These are phyloP conservation scores for Euplexia lucipara DNA, from an alignment of 2,888 invertebrate species.

Conservation along the genomic window DNA sequence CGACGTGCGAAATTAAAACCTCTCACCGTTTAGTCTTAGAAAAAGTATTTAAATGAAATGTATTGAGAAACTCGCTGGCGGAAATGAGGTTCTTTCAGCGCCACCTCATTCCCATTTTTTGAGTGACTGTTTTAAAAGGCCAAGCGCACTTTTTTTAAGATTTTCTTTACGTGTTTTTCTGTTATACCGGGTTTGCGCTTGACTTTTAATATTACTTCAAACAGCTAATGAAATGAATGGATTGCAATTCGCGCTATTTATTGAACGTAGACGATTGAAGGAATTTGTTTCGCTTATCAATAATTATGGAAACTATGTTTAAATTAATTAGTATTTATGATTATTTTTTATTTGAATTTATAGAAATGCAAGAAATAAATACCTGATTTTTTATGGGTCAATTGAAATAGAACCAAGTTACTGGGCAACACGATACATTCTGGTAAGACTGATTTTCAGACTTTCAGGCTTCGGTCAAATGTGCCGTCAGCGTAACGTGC, in stretches of 20 bases:
- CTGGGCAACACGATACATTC: no score
- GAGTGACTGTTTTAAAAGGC: slow-evolving; percentile 84
- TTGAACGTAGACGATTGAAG: slow-evolving; percentile 2
- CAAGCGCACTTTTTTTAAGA: slow-evolving; percentile 74
- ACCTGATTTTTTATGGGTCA: not conserved
- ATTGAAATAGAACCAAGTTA: no score
- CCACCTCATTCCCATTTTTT: slow-evolving; percentile 80
- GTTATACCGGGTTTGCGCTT: slow-evolving; percentile 42
- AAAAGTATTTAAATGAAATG: slow-evolving; percentile 89
- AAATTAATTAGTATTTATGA: slow-evolving; percentile 5
- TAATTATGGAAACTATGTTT: slow-evolving; percentile 8
- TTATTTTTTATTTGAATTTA: not conserved
- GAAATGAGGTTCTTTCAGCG: slow-evolving; percentile 89
- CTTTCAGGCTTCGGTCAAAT: no score
- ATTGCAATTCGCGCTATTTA: slow-evolving; percentile 23
- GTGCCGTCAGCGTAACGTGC: no score
- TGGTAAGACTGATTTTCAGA: no score
- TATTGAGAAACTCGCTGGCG: slow-evolving; percentile 87
- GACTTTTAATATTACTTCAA: slow-evolving; percentile 51
- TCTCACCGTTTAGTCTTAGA: slow-evolving; percentile 80
- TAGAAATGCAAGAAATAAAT: not conserved
- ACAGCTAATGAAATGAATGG: slow-evolving; percentile 34
- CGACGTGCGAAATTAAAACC: slow-evolving; percentile 86
- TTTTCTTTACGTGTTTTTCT: slow-evolving; percentile 66
- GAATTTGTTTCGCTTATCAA: slow-evolving; percentile 5